Evolutionary conservation across 2,888 invertebrate genomes (phyloP).

Genomic region (Sialis fuliginosa): DNA sequence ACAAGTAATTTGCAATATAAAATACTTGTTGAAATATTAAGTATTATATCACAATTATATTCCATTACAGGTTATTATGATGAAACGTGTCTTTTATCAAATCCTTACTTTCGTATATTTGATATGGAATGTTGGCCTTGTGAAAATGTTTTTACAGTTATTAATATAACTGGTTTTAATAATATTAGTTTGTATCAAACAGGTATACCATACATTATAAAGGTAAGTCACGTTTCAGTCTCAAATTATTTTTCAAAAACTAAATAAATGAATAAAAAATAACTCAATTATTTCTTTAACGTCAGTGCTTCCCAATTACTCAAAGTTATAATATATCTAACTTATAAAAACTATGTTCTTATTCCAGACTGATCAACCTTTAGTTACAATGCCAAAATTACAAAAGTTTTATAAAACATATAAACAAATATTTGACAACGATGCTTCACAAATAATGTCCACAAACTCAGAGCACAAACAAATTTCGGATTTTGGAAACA

Average conservation of each 20-base stretch:
- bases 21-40: too few relatives aligned
- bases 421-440: constrained; percentile 37
- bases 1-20: constrained; percentile 32
- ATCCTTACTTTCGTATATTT: constrained; percentile 66
- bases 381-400: constrained; percentile 34
- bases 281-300: too few relatives aligned
- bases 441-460: constrained; percentile 38
- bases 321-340: too few relatives aligned
- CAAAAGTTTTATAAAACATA: constrained; percentile 38
- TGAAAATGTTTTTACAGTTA: constrained; percentile 45
- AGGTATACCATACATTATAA: constrained; percentile 36
- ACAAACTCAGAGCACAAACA: constrained; percentile 14
- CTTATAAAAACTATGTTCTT: too few relatives aligned
- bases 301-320: too few relatives aligned
- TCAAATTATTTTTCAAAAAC: background rate
- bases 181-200: constrained; percentile 31
- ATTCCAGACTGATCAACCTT: constrained; percentile 37
- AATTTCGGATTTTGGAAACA: constrained; percentile 15
- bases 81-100: constrained; percentile 67
- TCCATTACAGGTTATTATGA: constrained; percentile 52
- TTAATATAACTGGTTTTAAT: constrained; percentile 41
- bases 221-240: constrained; percentile 19
- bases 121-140: constrained; percentile 79
- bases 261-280: background rate
- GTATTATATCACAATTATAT: too few relatives aligned